Percentiles rank a stretch among this genome's conserved stretches.
phyloP scores from a whole-genome alignment of 2,888 invertebrate genomes.

The Drosophila anomalata region DNA sequence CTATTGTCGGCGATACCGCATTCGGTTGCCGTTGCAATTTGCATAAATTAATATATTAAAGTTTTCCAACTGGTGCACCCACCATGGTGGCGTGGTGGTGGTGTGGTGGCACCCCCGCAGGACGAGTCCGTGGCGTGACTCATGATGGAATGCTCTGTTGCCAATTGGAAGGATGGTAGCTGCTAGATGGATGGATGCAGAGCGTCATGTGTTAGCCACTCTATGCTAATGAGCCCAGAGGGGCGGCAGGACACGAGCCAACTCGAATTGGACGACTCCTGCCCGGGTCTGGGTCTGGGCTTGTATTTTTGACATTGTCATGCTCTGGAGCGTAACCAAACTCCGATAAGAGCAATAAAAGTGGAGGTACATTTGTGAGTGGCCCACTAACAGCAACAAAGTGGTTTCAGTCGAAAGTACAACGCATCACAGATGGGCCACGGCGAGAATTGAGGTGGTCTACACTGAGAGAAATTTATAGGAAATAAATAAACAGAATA shows the following conservation, averaged over 20 bases:
- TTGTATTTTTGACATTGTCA: slow-evolving; percentile 66
- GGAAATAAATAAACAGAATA: too few relatives aligned
- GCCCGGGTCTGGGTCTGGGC: not conserved
- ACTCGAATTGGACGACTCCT: slow-evolving; percentile 34
- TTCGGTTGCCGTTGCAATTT: slow-evolving; percentile 69
- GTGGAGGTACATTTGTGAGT: slow-evolving; percentile 62
- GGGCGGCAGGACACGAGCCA: slow-evolving; percentile 52
- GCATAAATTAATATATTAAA: slow-evolving; percentile 80
- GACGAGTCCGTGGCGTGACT: slow-evolving; percentile 67
- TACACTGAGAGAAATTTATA: slow-evolving; percentile 35
- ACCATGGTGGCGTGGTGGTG: not conserved
- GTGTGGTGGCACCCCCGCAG: slow-evolving; percentile 48
- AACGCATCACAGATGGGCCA: slow-evolving; percentile 64
- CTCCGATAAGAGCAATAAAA: slow-evolving; percentile 82
- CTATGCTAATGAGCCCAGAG: slow-evolving; percentile 62
- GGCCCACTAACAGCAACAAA: slow-evolving; percentile 66
- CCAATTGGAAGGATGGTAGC: slow-evolving; percentile 65
- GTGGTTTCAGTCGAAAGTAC: slow-evolving; percentile 31
- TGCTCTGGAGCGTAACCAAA: slow-evolving; percentile 80
- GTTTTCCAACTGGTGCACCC: slow-evolving; percentile 55
- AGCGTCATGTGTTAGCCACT: slow-evolving; percentile 60
- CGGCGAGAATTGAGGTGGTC: slow-evolving; percentile 30
- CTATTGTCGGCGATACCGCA: slow-evolving; percentile 57
- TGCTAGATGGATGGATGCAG: slow-evolving; percentile 9
- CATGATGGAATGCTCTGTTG: slow-evolving; percentile 54